A percentile compares a stretch with the other conserved stretches of the same genome.
phyloP scores from a whole-genome alignment of 2,113 vertebrate genomes.

The Kobus ellipsiprymnus region DNA sequence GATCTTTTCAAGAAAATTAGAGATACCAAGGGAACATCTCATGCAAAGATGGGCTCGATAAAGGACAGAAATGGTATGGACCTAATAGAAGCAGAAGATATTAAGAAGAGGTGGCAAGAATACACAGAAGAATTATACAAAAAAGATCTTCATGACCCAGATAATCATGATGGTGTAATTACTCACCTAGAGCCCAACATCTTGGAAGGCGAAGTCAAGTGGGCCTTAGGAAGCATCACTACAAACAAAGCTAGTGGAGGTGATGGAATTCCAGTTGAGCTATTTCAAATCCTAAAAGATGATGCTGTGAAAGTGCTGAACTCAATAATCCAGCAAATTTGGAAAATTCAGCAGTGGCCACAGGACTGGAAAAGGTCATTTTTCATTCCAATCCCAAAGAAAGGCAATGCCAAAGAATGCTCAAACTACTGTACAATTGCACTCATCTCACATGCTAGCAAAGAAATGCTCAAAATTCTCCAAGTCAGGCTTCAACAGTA shows the following conservation, averaged over 20 bases:
- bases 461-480: background rate
- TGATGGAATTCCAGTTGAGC: background rate
- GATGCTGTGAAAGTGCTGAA: background rate
- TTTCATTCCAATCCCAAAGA: background rate
- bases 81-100: background rate
- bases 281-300: background rate
- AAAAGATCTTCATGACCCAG: background rate
- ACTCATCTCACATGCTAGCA: background rate
- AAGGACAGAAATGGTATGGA: background rate
- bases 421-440: background rate
- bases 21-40: background rate
- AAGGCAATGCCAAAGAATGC: background rate
- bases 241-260: background rate
- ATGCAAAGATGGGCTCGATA: background rate
- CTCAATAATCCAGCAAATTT: background rate
- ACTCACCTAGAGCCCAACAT: background rate
- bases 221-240: background rate
- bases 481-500: background rate
- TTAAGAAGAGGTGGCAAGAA: background rate
- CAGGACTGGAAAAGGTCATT: rapidly evolving
- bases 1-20: background rate
- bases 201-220: background rate
- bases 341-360: background rate
- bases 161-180: background rate
- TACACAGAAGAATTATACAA: background rate